These are phyloP conservation scores for Hypomecis punctinalis DNA, from an alignment of 2,888 invertebrate species.

Conservation along the genomic window DNA sequence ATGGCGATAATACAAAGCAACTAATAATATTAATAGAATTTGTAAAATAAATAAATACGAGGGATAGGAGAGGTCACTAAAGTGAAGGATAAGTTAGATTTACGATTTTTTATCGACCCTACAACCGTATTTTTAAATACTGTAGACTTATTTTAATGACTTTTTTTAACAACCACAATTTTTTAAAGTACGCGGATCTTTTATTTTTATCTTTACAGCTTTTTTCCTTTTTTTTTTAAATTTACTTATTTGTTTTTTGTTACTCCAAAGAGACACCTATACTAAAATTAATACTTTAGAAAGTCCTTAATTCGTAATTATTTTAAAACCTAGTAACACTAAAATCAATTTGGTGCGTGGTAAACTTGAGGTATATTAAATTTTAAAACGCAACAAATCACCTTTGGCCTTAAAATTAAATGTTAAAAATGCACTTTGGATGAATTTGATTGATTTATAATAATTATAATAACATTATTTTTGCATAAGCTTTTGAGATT, in stretches of 20 bases:
- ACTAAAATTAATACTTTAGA: slow-evolving; percentile 72
- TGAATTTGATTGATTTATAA: no score
- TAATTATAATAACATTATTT: no score
- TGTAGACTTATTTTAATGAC: slow-evolving; percentile 30
- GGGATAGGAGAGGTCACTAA: slow-evolving; percentile 69
- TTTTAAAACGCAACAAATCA: slow-evolving; percentile 52
- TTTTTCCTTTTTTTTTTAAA: slow-evolving; percentile 30
- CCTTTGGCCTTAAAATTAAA: slow-evolving; percentile 16
- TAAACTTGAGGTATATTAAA: slow-evolving; percentile 81
- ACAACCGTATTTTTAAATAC: slow-evolving; percentile 38
- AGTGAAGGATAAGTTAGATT: slow-evolving; percentile 62
- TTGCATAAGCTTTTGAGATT: no score
- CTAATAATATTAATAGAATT: slow-evolving; percentile 67
- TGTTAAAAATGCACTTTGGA: slow-evolving; percentile 42
- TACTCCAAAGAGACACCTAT: slow-evolving; percentile 48
- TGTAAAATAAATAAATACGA: slow-evolving; percentile 77
- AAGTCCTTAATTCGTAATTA: slow-evolving; percentile 51
- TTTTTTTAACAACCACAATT: slow-evolving; percentile 18
- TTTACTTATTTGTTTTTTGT: slow-evolving; percentile 43
- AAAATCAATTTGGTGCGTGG: slow-evolving; percentile 80
- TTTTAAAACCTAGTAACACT: slow-evolving; percentile 68
- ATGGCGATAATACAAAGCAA: slow-evolving; percentile 79
- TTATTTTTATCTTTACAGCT: background rate
- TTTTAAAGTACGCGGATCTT: slow-evolving; percentile 16
- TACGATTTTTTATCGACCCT: slow-evolving; percentile 11